phyloP scores from a whole-genome alignment of 2,797 vertebrate species.

The Neoniphon sammara region DNA sequence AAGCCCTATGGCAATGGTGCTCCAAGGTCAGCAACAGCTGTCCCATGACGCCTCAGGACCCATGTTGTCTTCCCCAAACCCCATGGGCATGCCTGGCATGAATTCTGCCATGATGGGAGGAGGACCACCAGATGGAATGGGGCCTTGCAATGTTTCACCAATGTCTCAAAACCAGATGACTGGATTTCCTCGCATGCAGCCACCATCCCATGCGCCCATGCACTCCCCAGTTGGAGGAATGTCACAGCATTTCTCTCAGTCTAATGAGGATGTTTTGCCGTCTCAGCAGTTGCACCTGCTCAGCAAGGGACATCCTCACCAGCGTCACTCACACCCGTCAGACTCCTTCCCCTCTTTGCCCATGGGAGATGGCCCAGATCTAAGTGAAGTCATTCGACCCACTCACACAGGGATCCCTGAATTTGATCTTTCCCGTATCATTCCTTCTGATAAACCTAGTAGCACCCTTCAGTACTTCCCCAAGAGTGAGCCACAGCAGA shows the following conservation, averaged over 20 bases:
- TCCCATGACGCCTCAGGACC: conserved; percentile 89
- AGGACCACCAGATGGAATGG: conserved; percentile 86
- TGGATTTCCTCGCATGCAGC: conserved; percentile 90
- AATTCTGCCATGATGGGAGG: conserved; percentile 86
- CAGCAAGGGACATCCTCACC: conserved; percentile 87
- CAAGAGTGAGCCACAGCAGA: conserved; percentile 84
- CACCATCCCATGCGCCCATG: conserved; percentile 82
- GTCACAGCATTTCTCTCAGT: conserved; percentile 86
- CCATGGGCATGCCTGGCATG: conserved; percentile 89
- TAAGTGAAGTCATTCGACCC: conserved; percentile 96
- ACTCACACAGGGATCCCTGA: conserved; percentile 95
- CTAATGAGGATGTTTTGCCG: conserved; percentile 85
- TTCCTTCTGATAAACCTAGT: conserved; percentile 98
- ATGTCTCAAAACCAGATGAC: conserved; percentile 89
- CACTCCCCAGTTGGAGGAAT: conserved; percentile 87
- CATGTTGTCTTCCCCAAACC: conserved; percentile 90
- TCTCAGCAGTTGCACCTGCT: conserved; percentile 88
- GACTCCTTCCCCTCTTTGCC: conserved; percentile 84
- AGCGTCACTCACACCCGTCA: conserved; percentile 82
- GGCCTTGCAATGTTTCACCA: conserved; percentile 86
- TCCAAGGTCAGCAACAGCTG: conserved; percentile 90
- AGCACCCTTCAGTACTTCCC: conserved; percentile 99
- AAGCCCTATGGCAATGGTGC: conserved; percentile 92
- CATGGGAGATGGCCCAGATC: conserved; percentile 90
- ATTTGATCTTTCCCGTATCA: conserved; percentile 98